Percentiles rank a stretch among this genome's conserved stretches.
Evolutionary conservation across 2,797 vertebrate species (phyloP).

Genomic region (Lacerta agilis): DNA sequence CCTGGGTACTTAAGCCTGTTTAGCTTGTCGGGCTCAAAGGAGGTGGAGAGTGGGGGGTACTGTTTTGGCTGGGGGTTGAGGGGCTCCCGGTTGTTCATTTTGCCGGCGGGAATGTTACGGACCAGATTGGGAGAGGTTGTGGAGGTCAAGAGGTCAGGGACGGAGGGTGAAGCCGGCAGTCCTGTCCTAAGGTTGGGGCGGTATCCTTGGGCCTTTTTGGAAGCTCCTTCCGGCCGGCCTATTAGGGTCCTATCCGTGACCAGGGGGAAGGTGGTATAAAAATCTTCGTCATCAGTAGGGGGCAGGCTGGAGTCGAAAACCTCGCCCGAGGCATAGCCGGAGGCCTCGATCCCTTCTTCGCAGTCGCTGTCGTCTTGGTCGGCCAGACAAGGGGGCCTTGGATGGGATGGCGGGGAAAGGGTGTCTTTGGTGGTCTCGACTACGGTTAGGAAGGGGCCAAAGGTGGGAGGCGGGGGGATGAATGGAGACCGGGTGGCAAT

Average conservation of each 20-base stretch:
- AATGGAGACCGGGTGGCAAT: slow-evolving; percentile 92
- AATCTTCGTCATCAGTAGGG: slow-evolving; percentile 95
- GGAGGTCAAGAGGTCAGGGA: slow-evolving; percentile 76
- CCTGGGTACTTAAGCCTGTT: slow-evolving; percentile 83
- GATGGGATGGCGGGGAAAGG: slow-evolving; percentile 83
- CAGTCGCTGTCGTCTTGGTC: slow-evolving; percentile 93
- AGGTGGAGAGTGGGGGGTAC: slow-evolving; percentile 84
- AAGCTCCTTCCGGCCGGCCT: slow-evolving; percentile 81
- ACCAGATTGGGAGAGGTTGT: slow-evolving; percentile 75
- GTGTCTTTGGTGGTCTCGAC: slow-evolving; percentile 94
- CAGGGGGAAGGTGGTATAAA: slow-evolving; percentile 91
- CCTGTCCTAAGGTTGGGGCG: slow-evolving; percentile 77
- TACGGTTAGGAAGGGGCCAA: slow-evolving; percentile 89
- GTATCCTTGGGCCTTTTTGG: slow-evolving; percentile 80
- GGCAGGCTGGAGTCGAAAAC: slow-evolving; percentile 85
- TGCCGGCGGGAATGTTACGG: slow-evolving; percentile 88
- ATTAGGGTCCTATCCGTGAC: slow-evolving; percentile 94
- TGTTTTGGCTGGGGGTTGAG: slow-evolving; percentile 74
- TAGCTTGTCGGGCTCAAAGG: slow-evolving; percentile 81
- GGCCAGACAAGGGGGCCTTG: slow-evolving; percentile 85
- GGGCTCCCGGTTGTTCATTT: slow-evolving; percentile 96
- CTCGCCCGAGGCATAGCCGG: slow-evolving; percentile 94
- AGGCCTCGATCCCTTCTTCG: slow-evolving; percentile 92
- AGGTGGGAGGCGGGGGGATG: slow-evolving; percentile 92
- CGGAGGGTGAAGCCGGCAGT: slow-evolving; percentile 77